Percentiles rank a stretch among this genome's conserved stretches.
phyloP scores from a whole-genome alignment of 2,888 invertebrate species.

The Cantharis rufa region DNA sequence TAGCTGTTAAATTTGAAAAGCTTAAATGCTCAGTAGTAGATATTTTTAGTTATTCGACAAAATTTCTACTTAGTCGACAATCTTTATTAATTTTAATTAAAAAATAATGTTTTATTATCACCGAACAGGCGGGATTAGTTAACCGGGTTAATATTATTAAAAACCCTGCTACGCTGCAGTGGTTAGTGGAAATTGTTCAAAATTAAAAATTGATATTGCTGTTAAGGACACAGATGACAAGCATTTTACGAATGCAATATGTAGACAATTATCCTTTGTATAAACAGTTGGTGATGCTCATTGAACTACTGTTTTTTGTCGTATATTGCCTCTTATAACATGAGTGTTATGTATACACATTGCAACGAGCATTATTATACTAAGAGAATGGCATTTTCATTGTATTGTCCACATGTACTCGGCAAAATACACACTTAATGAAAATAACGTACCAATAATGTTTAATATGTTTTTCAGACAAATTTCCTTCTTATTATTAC shows the following conservation, averaged over 20 bases:
- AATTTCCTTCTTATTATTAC: conserved; percentile 11
- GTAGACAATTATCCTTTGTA: conserved; percentile 16
- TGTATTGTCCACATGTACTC: conserved; percentile 25
- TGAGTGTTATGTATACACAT: conserved; percentile 41
- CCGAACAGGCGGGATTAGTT: conserved; percentile 27
- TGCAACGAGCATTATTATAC: conserved; percentile 42
- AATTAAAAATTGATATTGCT: background rate
- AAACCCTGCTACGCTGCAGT: background rate
- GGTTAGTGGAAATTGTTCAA: background rate
- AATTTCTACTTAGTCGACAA: conserved; percentile 31
- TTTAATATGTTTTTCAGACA: conserved; percentile 1
- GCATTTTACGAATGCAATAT: conserved; percentile 16
- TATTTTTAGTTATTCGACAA: conserved; percentile 24
- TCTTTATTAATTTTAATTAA: conserved; percentile 33
- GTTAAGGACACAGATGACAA: background rate
- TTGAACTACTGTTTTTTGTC: conserved; percentile 28
- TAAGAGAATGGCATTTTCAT: conserved; percentile 41
- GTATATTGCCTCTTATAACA: conserved; percentile 50
- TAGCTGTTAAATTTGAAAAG: conserved; percentile 26
- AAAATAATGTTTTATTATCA: conserved; percentile 31
- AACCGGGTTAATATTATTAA: background rate
- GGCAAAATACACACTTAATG: conserved; percentile 19
- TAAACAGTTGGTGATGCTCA: conserved; percentile 8
- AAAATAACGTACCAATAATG: conserved; percentile 18
- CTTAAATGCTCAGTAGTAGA: conserved; percentile 19